Evolutionary conservation across 2,797 vertebrate genomes (phyloP).

Genomic region (Sebastes paucispinis): DNA sequence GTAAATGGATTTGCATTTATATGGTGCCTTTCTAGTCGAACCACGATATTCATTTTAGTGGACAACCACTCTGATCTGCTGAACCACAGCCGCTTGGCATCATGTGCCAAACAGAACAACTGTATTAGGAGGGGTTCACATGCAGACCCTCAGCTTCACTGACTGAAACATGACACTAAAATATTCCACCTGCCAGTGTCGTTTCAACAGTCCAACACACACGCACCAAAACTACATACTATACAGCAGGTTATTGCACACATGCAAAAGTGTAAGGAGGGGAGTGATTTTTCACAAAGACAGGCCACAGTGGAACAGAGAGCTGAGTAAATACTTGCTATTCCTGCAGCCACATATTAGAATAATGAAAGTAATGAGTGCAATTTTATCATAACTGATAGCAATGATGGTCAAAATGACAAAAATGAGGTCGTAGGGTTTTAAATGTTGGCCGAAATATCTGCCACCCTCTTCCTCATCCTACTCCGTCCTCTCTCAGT

Average conservation of each 20-base stretch:
- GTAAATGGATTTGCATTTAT: no score
- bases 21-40: no score
- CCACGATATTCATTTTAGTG: no score
- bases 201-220: background rate
- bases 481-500: background rate
- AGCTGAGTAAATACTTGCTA: background rate
- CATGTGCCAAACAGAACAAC: background rate
- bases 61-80: no score
- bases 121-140: background rate
- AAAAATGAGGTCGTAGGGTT: background rate
- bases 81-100: background rate
- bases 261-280: background rate
- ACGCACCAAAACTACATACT: background rate
- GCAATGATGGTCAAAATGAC: background rate
- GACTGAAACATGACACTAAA: background rate
- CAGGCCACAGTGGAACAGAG: background rate
- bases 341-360: background rate
- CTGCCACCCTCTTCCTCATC: no score
- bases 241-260: background rate
- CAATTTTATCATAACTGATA: background rate
- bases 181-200: background rate
- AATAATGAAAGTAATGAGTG: background rate
- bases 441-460: background rate
- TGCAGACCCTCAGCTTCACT: background rate
- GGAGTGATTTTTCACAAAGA: background rate